phyloP scores from a whole-genome alignment of 1,140 invertebrate species.

The Neodiprion virginianus region DNA sequence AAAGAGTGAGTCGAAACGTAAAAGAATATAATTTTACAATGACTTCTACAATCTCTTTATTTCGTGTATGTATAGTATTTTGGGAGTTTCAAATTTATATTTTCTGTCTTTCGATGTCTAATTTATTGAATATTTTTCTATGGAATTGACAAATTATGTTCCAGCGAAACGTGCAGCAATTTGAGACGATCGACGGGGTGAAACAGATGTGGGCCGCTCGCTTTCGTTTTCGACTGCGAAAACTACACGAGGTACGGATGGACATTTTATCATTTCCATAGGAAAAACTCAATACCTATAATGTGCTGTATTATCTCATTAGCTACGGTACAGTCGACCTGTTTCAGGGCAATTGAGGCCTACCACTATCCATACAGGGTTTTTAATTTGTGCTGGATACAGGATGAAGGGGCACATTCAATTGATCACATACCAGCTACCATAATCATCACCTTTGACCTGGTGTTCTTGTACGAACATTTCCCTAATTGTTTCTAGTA shows the following conservation, averaged over 20 bases:
- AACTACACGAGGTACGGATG: slow-evolving; percentile 15
- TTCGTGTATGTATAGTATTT: slow-evolving; percentile 5
- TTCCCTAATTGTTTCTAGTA: too few relatives aligned
- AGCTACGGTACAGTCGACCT: neutral
- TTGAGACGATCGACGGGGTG: neutral
- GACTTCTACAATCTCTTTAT: slow-evolving; percentile 13
- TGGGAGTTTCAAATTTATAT: neutral
- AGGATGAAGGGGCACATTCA: slow-evolving; percentile 47
- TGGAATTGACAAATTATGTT: slow-evolving; percentile 1
- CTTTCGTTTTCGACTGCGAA: slow-evolving; percentile 13
- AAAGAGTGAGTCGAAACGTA: slow-evolving; percentile 15
- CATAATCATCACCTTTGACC: slow-evolving; percentile 31
- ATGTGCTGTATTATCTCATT: neutral
- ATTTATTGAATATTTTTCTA: slow-evolving; percentile 4
- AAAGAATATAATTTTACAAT: slow-evolving; percentile 33
- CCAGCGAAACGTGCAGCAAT: neutral
- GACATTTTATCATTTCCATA: slow-evolving; percentile 4
- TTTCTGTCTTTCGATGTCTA: neutral
- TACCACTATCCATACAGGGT: slow-evolving; percentile 31
- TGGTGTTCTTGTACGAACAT: neutral
- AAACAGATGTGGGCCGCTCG: neutral
- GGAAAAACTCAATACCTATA: neutral
- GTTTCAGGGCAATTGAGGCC: slow-evolving; percentile 25
- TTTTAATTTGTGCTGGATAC: slow-evolving; percentile 33
- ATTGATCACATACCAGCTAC: slow-evolving; percentile 43